Evolutionary conservation across 2,888 invertebrate species (phyloP), one percentile per base, ranked within the genome.

Genomic region (Mythimna lalbum): DNA sequence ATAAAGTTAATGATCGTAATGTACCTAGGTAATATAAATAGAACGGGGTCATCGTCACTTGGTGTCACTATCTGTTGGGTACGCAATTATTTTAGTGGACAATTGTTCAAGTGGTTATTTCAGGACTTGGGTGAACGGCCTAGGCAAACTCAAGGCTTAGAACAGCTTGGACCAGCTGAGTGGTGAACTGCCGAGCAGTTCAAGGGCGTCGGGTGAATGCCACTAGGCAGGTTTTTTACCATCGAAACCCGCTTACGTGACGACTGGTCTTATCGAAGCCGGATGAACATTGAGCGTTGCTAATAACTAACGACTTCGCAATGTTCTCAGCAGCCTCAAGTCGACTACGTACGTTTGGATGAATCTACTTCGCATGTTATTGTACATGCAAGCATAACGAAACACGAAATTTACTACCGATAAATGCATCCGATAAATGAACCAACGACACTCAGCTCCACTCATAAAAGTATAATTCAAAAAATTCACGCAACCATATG

Each of bases 161-260:
- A 92, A 89, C 91, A 89, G 90, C 88, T 88, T 79, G 86, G 87
- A 90, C 92, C 95, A 94, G 94, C 93, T 93, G 93, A 91, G 91
- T 91, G 88, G 89, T 94, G 93, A 93, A 93, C 94, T 88, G 92
- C 85, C 90, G 88, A 87, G 67, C 89, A 91, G 95, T 95, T 95
- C 95, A 95, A 95, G 95, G 95, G 92, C 94, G 86, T 84, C 92
- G 90, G 95, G 95, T 95, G 95, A 95, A 95, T 93, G 95, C 93
- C 95, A 94, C 93, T 85, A 87, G 90, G 88, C 93, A 88, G 88
- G 91, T 93, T 94, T 95, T 94, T 94, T 94, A 89, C 82, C 88
- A 90, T 88, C 87, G 83, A 88, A 90, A 91, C 90, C 89, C 86
- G 92, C 93, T 91, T 89, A 93, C 92, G 90, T 91, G 93, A 90